These are phyloP conservation scores for Nesometra sesokonis DNA, from an alignment of 35 echinoderm and acorn worm species.

Conservation along the genomic window DNA sequence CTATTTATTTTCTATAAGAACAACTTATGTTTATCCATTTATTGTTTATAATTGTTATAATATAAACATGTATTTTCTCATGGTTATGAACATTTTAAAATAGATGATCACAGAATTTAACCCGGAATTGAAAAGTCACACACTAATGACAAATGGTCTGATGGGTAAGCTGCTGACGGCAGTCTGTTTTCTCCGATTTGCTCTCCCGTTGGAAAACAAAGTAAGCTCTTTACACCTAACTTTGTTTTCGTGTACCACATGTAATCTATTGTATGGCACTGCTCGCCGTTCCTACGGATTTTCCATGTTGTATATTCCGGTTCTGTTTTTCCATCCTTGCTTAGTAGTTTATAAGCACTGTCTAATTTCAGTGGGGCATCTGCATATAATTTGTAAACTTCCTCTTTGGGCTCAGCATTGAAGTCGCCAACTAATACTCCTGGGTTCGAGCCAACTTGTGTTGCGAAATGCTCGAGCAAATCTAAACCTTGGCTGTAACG, in stretches of 20 bases:
- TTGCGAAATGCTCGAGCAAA: conserved; percentile 43
- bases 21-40: too few species aligned
- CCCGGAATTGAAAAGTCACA: conserved; percentile 60
- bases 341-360: conserved; percentile 62
- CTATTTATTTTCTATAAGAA: too few species aligned
- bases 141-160: conserved; percentile 91
- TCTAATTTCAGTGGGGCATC: conserved; percentile 36
- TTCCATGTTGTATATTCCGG: conserved; percentile 93
- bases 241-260: conserved; percentile 70
- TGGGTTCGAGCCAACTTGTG: conserved; percentile 18
- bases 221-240: conserved; percentile 14
- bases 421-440: conserved; percentile 76
- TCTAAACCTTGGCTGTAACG: conserved; percentile 52
- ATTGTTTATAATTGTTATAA: too few species aligned
- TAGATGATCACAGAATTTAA: too few species aligned
- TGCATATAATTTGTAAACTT: conserved; percentile 51
- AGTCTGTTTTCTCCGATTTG: conserved; percentile 60
- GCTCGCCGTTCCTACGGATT: conserved; percentile 62
- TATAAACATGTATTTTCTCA: too few species aligned
- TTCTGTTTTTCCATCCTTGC: conserved; percentile 33
- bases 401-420: conserved; percentile 72
- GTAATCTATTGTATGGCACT: conserved; percentile 94
- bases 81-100: too few species aligned
- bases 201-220: conserved; percentile 53
- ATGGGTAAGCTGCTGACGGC: conserved; percentile 67